Conservation (phyloP, 2,888 invertebrate species). For the Strigamia crassipes region DNA sequence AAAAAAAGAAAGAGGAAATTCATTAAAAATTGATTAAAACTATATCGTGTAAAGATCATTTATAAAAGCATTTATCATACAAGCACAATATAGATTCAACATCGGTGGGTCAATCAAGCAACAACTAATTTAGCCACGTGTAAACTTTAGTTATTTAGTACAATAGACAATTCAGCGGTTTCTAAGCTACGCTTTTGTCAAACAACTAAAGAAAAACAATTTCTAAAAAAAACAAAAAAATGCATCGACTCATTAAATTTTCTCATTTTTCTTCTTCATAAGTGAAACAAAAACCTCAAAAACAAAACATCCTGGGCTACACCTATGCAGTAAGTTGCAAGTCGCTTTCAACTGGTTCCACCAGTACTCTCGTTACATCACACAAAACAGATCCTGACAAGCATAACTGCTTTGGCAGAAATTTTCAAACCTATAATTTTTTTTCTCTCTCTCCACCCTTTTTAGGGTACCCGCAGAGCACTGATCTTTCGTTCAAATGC, state of each 20-base stretch:
- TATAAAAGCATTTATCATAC: neutral
- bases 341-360: slow-evolving; percentile 13
- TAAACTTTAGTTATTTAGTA: neutral
- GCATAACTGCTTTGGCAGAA: slow-evolving; percentile 8
- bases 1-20: no score
- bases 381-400: slow-evolving; percentile 8
- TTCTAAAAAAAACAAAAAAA: neutral
- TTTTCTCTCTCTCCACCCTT: neutral
- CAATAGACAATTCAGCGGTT: neutral
- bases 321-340: neutral
- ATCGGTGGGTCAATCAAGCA: neutral
- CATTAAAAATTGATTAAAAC: neutral
- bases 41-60: neutral
- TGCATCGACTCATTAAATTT: neutral
- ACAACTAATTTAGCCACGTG: neutral
- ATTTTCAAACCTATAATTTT: slow-evolving; percentile 35
- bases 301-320: neutral
- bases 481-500: slow-evolving; percentile 8
- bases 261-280: neutral
- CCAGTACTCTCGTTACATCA: slow-evolving; percentile 25
- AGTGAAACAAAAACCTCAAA: neutral
- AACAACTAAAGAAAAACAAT: neutral
- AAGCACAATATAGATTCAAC: neutral
- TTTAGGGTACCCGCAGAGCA: neutral
- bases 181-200: neutral